A percentile compares a stretch with the other conserved stretches of the same genome.
phyloP scores from a whole-genome alignment of 2,113 vertebrate genomes.

The Oreocharis arfaki region DNA sequence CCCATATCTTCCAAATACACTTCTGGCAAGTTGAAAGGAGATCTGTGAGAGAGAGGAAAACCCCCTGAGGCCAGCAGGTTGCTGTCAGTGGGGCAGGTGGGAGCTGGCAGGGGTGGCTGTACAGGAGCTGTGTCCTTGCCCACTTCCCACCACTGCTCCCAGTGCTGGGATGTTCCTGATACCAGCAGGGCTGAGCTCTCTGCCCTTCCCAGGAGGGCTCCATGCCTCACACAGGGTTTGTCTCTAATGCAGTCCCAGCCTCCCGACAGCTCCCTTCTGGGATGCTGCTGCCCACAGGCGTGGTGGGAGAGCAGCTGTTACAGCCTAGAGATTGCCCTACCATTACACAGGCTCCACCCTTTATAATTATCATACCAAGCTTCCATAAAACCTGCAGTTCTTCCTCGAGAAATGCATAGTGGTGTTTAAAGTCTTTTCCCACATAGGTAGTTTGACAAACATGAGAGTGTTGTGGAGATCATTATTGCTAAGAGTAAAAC shows the following conservation, averaged over 20 bases:
- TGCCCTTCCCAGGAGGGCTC: neutral
- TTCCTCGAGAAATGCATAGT: neutral
- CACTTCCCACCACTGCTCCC: neutral
- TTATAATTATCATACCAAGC: neutral
- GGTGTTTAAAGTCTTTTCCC: neutral
- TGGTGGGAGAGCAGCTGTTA: neutral
- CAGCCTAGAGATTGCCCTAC: neutral
- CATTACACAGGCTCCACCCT: neutral
- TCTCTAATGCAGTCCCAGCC: neutral
- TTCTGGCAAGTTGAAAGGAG: neutral
- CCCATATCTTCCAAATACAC: neutral
- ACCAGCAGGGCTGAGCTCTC: neutral
- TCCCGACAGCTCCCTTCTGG: neutral
- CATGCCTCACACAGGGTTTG: neutral
- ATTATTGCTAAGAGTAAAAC: neutral
- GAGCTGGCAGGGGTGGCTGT: neutral
- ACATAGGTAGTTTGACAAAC: neutral
- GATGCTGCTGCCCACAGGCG: neutral
- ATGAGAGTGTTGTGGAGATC: neutral
- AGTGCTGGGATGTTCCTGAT: fast-evolving
- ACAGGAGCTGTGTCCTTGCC: neutral
- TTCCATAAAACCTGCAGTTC: neutral
- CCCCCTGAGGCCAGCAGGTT: fast-evolving
- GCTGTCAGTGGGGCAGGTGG: fast-evolving
- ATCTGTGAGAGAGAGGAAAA: neutral